These are phyloP conservation scores for Natrix natrix DNA, from an alignment of 2,797 vertebrate species.

Conservation along the genomic window DNA sequence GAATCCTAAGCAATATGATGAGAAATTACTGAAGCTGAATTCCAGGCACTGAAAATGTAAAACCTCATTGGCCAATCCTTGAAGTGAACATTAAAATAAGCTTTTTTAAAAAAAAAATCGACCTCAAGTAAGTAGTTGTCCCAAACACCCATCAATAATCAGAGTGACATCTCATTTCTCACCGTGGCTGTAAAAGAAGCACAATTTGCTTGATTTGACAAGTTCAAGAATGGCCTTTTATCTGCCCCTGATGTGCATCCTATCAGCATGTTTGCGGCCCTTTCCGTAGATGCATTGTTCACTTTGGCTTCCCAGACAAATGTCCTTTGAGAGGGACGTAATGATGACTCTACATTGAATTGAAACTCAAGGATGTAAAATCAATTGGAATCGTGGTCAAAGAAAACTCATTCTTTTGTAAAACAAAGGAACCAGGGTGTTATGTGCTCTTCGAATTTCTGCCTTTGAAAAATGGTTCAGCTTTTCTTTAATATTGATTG, in stretches of 20 bases:
- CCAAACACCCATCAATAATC: background rate
- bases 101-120: background rate
- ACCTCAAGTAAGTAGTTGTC: background rate
- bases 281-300: background rate
- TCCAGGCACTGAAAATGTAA: background rate
- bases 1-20: background rate
- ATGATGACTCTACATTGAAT: background rate
- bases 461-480: background rate
- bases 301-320: background rate
- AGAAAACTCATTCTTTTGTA: background rate
- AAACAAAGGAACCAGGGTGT: background rate
- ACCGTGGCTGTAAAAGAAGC: background rate
- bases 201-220: slow-evolving; percentile 6
- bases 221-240: slow-evolving; percentile 9
- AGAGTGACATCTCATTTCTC: background rate
- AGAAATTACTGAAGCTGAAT: background rate
- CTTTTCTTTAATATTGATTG: background rate
- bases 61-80: background rate
- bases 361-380: background rate
- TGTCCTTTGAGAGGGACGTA: background rate
- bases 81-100: background rate
- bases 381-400: background rate
- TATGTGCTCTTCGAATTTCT: background rate
- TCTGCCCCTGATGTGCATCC: background rate
- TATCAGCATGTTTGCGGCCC: slow-evolving; percentile 6